Evolutionary conservation across 2,888 invertebrate genomes (phyloP).

Genomic region (Metellina segmentata): DNA sequence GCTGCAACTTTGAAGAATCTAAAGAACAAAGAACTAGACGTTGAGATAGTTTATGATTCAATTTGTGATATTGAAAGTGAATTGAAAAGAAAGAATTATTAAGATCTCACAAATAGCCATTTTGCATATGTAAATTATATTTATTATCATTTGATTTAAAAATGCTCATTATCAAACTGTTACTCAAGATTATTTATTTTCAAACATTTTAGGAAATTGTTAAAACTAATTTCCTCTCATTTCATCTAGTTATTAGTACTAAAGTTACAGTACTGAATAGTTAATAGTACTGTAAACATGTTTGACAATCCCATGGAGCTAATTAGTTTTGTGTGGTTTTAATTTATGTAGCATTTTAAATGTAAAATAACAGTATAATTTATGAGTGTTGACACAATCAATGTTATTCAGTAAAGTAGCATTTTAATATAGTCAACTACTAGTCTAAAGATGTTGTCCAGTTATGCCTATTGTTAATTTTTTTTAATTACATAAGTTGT

Average conservation of each 20-base stretch:
- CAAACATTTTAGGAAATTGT: background rate
- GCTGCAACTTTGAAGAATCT: constrained; percentile 45
- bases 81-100: constrained; percentile 40
- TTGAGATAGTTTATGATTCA: constrained; percentile 58
- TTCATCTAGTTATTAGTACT: background rate
- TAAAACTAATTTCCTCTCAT: background rate
- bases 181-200: constrained; percentile 42
- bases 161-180: constrained; percentile 41
- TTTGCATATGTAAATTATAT: constrained; percentile 10
- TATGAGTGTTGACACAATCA: background rate
- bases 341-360: background rate
- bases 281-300: background rate
- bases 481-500: background rate
- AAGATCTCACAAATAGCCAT: constrained; percentile 17
- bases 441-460: background rate
- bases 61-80: constrained; percentile 61
- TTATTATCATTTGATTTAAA: constrained; percentile 43
- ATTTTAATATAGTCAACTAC: background rate
- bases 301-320: background rate
- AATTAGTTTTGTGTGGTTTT: background rate
- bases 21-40: constrained; percentile 52
- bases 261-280: background rate
- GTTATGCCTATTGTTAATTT: no score
- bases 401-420: background rate
- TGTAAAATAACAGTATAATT: background rate